Conservation (phyloP, 2,888 invertebrate genomes). For the Athrips mouffetella region DNA sequence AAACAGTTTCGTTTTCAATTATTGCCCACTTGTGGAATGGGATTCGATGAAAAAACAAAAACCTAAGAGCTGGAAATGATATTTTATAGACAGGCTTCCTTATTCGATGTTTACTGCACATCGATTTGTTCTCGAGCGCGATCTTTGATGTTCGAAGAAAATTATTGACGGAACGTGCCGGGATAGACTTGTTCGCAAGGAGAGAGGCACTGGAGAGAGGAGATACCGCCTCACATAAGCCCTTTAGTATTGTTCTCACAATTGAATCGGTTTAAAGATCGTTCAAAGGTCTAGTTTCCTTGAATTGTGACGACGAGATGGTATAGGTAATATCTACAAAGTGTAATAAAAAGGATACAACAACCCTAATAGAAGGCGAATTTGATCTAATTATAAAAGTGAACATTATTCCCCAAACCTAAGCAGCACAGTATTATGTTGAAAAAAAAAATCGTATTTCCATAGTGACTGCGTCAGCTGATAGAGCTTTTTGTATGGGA, state of each 20-base stretch:
- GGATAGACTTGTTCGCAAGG: slow-evolving; percentile 48
- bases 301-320: slow-evolving; percentile 30
- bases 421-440: too few species aligned
- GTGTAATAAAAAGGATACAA: slow-evolving; percentile 53
- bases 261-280: slow-evolving; percentile 47
- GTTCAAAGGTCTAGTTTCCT: slow-evolving; percentile 38
- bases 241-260: slow-evolving; percentile 40
- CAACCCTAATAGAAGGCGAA: too few species aligned
- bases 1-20: slow-evolving; percentile 77
- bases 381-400: too few species aligned
- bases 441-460: too few species aligned
- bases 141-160: slow-evolving; percentile 72
- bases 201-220: slow-evolving; percentile 43
- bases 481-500: too few species aligned
- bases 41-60: slow-evolving; percentile 72
- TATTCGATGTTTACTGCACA: slow-evolving; percentile 73
- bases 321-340: slow-evolving; percentile 42
- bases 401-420: too few species aligned
- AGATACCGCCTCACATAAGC: slow-evolving; percentile 41
- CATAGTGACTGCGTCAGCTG: too few species aligned
- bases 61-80: slow-evolving; percentile 67
- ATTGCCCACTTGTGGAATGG: slow-evolving; percentile 78
- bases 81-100: slow-evolving; percentile 74
- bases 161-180: slow-evolving; percentile 75
- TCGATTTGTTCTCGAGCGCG: slow-evolving; percentile 68